These are phyloP conservation scores for Amorpha juglandis DNA, from an alignment of 2,888 invertebrate genomes.

Conservation along the genomic window DNA sequence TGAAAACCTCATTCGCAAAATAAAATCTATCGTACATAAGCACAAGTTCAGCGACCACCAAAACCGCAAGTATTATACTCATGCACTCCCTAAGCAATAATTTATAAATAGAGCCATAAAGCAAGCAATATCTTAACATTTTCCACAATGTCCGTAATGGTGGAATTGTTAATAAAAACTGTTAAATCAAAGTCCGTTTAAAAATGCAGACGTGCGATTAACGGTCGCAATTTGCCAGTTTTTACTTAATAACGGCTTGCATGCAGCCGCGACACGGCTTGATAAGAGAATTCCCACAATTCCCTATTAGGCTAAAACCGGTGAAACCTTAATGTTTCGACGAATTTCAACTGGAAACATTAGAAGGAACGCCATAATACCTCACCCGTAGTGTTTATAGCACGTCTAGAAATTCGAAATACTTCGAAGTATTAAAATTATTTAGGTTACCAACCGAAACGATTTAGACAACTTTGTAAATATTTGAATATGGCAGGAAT, in stretches of 20 bases:
- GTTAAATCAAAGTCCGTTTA: constrained; percentile 45
- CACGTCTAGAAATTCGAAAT: background rate
- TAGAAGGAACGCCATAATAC: background rate
- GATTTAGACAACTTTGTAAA: background rate
- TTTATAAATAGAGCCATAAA: constrained; percentile 17
- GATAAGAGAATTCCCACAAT: constrained; percentile 50
- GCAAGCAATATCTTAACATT: constrained; percentile 19
- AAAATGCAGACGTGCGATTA: constrained; percentile 62
- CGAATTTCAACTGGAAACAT: constrained; percentile 21
- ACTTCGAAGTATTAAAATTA: background rate
- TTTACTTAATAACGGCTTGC: constrained; percentile 54
- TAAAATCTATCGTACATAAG: background rate
- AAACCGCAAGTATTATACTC: background rate
- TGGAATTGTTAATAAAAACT: constrained; percentile 30
- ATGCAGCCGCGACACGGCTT: constrained; percentile 33
- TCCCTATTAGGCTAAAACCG: constrained; percentile 42
- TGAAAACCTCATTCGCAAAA: background rate
- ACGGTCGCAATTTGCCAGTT: constrained; percentile 53
- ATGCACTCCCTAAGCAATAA: constrained; percentile 12
- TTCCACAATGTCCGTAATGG: constrained; percentile 19
- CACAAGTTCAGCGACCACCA: background rate
- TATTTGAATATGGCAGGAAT: no score
- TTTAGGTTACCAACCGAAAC: background rate
- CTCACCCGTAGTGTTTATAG: background rate
- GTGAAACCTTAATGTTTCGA: constrained; percentile 24